These are phyloP conservation scores for Dipodomys stephensi DNA, from an alignment of 2,113 vertebrate genomes.

Conservation along the genomic window DNA sequence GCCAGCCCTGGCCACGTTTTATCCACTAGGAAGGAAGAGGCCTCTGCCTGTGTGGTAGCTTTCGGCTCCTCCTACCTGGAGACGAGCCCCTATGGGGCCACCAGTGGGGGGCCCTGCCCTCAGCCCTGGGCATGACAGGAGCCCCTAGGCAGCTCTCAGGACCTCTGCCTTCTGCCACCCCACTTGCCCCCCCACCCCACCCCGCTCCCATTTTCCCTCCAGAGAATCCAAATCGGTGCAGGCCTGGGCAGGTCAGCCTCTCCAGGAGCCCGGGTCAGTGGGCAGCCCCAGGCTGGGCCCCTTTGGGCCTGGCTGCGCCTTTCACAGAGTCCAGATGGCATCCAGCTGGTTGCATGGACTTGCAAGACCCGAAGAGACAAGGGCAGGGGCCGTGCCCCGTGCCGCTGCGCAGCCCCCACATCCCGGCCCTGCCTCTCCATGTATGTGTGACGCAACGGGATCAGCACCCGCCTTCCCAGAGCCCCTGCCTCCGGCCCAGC, in stretches of 20 bases:
- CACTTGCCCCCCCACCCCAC: no score
- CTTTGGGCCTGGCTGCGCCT: no score
- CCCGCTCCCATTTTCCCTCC: not conserved
- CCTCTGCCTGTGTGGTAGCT: constrained; percentile 53
- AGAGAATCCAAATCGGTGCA: no score
- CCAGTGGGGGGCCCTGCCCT: not conserved
- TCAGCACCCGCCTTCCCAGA: not conserved
- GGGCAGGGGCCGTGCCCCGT: not conserved
- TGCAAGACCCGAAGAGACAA: not conserved
- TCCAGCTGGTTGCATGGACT: not conserved
- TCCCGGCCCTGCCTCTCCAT: not conserved
- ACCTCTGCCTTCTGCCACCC: not conserved
- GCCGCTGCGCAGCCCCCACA: not conserved
- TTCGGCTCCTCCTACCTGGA: constrained; percentile 25
- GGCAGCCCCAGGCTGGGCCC: no score
- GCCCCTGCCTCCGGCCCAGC: not conserved
- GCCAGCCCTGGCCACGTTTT: constrained; percentile 81
- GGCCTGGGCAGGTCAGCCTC: no score
- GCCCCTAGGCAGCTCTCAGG: not conserved
- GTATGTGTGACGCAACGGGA: not conserved
- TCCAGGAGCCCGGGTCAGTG: no score
- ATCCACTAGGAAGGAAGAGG: constrained; percentile 86
- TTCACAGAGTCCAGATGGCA: not conserved
- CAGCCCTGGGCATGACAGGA: not conserved
- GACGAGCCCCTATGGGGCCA: no score